A percentile compares a stretch with the other conserved stretches of the same genome.
These are phyloP conservation scores for Conchocele bisecta DNA, from an alignment of 2,888 invertebrate genomes.

Conservation along the genomic window DNA sequence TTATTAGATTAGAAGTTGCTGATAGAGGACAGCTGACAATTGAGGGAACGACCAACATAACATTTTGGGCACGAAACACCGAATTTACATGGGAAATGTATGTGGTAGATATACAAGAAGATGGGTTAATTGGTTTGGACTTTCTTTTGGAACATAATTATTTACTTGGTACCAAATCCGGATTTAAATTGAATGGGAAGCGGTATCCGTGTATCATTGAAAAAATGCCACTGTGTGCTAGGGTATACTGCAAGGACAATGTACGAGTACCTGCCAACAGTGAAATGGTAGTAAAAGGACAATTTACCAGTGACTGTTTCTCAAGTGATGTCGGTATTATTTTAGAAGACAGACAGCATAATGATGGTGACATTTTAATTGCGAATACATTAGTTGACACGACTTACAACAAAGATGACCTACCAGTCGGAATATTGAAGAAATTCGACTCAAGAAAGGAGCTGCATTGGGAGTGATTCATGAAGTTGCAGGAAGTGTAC, in stretches of 20 bases:
- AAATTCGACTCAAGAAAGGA: not conserved
- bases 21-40: constrained; percentile 10
- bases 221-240: not conserved
- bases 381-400: not conserved
- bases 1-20: constrained; percentile 12
- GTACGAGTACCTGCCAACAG: not conserved
- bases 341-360: not conserved
- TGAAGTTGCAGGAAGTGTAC: not conserved
- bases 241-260: not conserved
- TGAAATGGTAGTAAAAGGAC: not conserved
- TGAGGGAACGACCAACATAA: constrained; percentile 4
- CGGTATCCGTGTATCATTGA: not conserved
- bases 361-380: not conserved
- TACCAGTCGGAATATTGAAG: constrained; percentile 13
- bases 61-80: not conserved
- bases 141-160: constrained; percentile 7
- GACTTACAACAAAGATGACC: not conserved
- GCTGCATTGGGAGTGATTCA: not conserved
- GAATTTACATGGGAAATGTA: constrained; percentile 30
- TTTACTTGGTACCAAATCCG: not conserved
- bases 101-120: constrained; percentile 30
- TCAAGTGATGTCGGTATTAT: not conserved
- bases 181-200: not conserved
- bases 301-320: not conserved
- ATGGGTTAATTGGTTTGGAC: constrained; percentile 35